phyloP scores from a whole-genome alignment of 2,113 vertebrate genomes.

The Empidonax traillii region DNA sequence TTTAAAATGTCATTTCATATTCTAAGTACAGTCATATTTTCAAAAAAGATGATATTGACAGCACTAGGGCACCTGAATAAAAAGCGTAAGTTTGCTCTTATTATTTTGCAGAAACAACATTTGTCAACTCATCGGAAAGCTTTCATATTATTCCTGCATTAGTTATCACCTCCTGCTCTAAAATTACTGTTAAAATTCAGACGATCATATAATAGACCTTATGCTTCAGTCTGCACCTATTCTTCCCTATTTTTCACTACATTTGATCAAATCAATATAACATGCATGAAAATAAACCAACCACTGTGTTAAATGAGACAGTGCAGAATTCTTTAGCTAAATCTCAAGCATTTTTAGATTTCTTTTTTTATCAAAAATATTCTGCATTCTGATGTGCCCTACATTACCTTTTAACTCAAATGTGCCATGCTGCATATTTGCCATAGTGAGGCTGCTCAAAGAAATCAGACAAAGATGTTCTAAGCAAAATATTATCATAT shows the following conservation, averaged over 20 bases:
- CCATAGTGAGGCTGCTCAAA: neutral
- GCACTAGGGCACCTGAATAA: neutral
- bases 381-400: neutral
- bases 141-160: neutral
- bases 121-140: neutral
- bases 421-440: neutral
- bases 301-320: neutral
- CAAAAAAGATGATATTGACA: neutral
- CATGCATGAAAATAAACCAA: constrained; percentile 39
- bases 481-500: neutral
- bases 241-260: neutral
- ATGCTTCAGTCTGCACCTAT: neutral
- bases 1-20: neutral
- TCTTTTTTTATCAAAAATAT: constrained; percentile 7
- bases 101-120: neutral
- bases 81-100: neutral
- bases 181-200: neutral
- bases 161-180: neutral
- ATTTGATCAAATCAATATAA: constrained; percentile 32
- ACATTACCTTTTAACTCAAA: neutral
- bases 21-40: neutral
- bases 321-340: neutral
- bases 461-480: neutral
- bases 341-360: neutral
- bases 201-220: neutral